These are phyloP conservation scores for Corbicula japonica DNA, from an alignment of 2,888 invertebrate genomes.

Conservation along the genomic window DNA sequence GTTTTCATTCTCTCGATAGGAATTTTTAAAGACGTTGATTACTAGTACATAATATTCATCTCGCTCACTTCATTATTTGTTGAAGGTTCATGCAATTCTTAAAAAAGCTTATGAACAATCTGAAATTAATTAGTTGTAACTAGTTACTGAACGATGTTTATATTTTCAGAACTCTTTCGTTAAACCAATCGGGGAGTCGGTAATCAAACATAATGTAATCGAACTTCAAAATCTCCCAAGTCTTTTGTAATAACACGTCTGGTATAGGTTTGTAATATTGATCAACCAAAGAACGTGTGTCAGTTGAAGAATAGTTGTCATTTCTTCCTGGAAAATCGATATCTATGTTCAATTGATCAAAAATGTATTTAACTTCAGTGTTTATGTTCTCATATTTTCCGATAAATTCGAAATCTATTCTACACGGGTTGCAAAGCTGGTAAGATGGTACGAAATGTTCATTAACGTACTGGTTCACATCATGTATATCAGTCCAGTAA, in stretches of 20 bases:
- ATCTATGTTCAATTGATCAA: conserved; percentile 69
- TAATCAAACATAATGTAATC: conserved; percentile 95
- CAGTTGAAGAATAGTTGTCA: conserved; percentile 88
- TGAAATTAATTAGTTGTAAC: too few species aligned
- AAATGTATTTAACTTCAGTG: conserved; percentile 90
- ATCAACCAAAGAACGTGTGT: conserved; percentile 91
- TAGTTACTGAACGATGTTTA: too few species aligned
- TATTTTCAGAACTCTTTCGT: too few species aligned
- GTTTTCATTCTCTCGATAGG: too few species aligned
- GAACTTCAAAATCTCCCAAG: conserved; percentile 89
- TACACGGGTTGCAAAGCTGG: conserved; percentile 94
- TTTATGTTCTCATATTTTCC: conserved; percentile 95
- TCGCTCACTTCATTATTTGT: too few species aligned
- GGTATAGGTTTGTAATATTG: conserved; percentile 92
- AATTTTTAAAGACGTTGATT: too few species aligned
- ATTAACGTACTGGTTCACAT: conserved; percentile 88
- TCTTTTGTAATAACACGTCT: conserved; percentile 85
- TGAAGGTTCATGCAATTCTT: too few species aligned
- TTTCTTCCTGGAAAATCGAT: conserved; percentile 77
- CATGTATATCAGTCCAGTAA: conserved; percentile 89
- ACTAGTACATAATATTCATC: too few species aligned
- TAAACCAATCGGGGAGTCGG: conserved; percentile 72
- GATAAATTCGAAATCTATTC: conserved; percentile 94
- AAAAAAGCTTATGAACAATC: too few species aligned
- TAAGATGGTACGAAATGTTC: conserved; percentile 96